Evolutionary conservation across 2,888 invertebrate genomes (phyloP).

Genomic region (Drosophila eohydei): DNA sequence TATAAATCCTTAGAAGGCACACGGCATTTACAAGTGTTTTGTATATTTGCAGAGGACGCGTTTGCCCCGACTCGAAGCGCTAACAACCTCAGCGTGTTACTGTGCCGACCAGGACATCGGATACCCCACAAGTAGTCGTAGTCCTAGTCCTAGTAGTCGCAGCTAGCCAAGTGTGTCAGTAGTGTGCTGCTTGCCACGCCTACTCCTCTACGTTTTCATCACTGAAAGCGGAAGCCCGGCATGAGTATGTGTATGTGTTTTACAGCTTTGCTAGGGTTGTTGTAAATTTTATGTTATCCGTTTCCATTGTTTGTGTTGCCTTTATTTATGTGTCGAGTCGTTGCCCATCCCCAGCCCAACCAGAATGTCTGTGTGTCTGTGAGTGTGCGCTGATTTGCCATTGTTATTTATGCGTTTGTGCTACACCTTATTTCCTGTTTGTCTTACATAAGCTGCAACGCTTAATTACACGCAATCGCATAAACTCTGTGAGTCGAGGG

Average conservation of each 20-base stretch:
- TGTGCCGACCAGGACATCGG: constrained; percentile 11
- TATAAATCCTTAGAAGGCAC: constrained; percentile 72
- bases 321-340: constrained; percentile 67
- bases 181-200: constrained; percentile 61
- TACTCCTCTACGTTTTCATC: constrained; percentile 66
- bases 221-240: constrained; percentile 49
- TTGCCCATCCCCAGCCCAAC: constrained; percentile 8
- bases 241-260: constrained; percentile 22
- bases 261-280: constrained; percentile 63
- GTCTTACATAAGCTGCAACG: constrained; percentile 77
- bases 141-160: background rate
- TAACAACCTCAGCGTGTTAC: constrained; percentile 31
- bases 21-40: constrained; percentile 73
- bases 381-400: constrained; percentile 51
- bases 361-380: constrained; percentile 24
- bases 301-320: constrained; percentile 74
- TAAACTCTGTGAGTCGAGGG: constrained; percentile 12
- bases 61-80: constrained; percentile 41
- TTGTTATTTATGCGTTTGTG: constrained; percentile 77
- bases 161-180: constrained; percentile 66
- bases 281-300: constrained; percentile 80
- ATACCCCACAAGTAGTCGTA: background rate
- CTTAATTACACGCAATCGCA: constrained; percentile 72
- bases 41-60: constrained; percentile 71
- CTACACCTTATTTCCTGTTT: constrained; percentile 78